Evolutionary conservation across 1,140 invertebrate species (phyloP), one percentile per base, ranked within the genome.

Genomic region (Meloidogyne exigua): DNA sequence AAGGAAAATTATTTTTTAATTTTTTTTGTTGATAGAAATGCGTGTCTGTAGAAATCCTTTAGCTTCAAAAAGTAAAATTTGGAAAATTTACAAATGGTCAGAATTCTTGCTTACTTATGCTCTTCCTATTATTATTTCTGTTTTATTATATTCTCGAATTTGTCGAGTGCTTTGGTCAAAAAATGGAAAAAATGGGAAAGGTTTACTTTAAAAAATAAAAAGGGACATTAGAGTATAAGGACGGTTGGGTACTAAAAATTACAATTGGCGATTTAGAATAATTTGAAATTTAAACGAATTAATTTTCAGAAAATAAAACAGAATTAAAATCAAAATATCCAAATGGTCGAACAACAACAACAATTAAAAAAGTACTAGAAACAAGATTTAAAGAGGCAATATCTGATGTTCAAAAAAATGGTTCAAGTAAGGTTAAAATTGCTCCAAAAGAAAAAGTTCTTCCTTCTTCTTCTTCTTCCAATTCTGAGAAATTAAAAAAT

Each of bases 71-170:
- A 57, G 71, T 36, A 57, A 62, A 36, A 23, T 63, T 39, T 73
- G 71, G 71, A 62, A 65, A 32, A 62, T 65, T 21, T 73, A 62
- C 21, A 73, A 73, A 73, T 73, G 71, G 71, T 57, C 71, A 15
- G 71, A 73, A 63, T 73, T 73, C 36, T 28, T 73, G 12, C 44
- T 73, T 21, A 73, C 44, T 63, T 73, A 73, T 36, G 71, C 57
- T 13, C 15, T 73, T 12, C 71, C 71, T 7, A 65, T 73, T 28
- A 5, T 73, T 36, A 62, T 73, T 57, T 73, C 71, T 62, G 71
- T 65, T 23, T 63, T 25, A 13, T 23, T 73, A 18, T 73, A 73
- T 32, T 62, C 71, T 28, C 71, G 71, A 57, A 73, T 73, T 64
- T 73, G 71, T 32, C 57, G 71, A 1, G 71, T 73, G 13, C 28